Base-by-base conservation (phyloP, 2,113 vertebrate genomes). In the Salvelinus alpinus region DNA sequence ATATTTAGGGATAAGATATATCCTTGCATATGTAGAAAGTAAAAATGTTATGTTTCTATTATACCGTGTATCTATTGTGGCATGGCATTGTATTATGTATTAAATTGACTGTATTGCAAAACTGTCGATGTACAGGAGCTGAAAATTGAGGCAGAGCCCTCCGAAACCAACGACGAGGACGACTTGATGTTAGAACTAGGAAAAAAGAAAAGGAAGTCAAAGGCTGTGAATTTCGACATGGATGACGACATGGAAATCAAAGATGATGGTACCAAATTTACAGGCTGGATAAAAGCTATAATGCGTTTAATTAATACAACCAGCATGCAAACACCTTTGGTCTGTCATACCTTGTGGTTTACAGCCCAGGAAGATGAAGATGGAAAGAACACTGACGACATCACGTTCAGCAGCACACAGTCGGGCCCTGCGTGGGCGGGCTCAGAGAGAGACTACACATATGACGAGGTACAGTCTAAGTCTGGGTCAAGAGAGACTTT, bases 401-500 rank as follows among this genome's bases (percentile, higher is more conserved):
- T 99, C 86, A 97, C 96, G 34, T 99, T 99, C 91, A 96, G 95
- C 91, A 96, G 95, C 87, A 95, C 95, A 85, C 94, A 93, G 82
- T 94, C 91, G 16, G 98, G 98, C 66, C 98, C 97, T 70, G 94
- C 97, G 0, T 99, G 98, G 97, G 97, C 96, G 13, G 97, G 94
- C 69, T 92, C 97, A 25, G 97, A 99, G 91, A 95, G 97, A 88
- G 97, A 99, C 90, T 99, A 99, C 90, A 97, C 97, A 0, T 99
- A 99, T 16, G 98, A 99, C 73, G 97, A 99, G 96, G 98, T 99
- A 93, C 54, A 18, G 11, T 1, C 4, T 31, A 1, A 16, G n/a
- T 62, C 20, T 16, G 20, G 54, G 5, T 20, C 54, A 57, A 18
- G 54, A 44, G 7, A 44, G 2, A 44, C 9, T 12, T 44, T 5